Evolutionary conservation across 1,140 invertebrate genomes (phyloP), one percentile per base, ranked within the genome.

Genomic region (Caligus rogercresseyi): DNA sequence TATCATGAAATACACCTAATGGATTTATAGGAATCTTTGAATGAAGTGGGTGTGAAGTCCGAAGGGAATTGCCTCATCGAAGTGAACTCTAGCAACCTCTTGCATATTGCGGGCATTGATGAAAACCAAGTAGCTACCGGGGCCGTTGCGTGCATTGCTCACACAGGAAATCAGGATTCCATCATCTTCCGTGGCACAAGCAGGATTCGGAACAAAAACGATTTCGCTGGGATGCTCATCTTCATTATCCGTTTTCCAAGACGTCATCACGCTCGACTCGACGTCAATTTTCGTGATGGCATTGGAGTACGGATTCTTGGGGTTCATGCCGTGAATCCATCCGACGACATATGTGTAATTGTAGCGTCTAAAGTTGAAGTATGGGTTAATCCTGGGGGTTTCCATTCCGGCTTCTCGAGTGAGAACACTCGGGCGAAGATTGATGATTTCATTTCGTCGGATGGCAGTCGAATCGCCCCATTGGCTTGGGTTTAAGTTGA

Each of bases 51-150:
- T 24, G 14, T 57, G 55, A 24, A 20, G 21, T 16, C 20, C 55
- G 21, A 57, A 57, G 16, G 55, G 16, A 57, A 57, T 57, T 1
- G 55, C 25, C 3, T 57, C 55, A 57, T 57, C 55, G 14, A 57
- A 57, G 2, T 57, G 21, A 23, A 2, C 2, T 14, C 55, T 57
- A 3, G 55, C 55, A 20, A 57, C 55, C 23, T 57, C 55, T 1
- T 2, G 16, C 55, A 57, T 57, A 24, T 16, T 57, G 21, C 55
- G 21, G 15, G 55, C 55, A 57, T 57, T 24, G n/a, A 57, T 16
- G 15, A 57, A 57, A 24, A 57, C 55, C 3, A 57, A 16, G 14
- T 23, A 57, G 23, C 25, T 24, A 7, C 25, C 25, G 21, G 21
- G 55, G 15, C 25, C 55, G 7, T 16, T 1, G 20, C 55, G 16